phyloP scores from a whole-genome alignment of 2,797 vertebrate genomes.

The Borostomias antarcticus region DNA sequence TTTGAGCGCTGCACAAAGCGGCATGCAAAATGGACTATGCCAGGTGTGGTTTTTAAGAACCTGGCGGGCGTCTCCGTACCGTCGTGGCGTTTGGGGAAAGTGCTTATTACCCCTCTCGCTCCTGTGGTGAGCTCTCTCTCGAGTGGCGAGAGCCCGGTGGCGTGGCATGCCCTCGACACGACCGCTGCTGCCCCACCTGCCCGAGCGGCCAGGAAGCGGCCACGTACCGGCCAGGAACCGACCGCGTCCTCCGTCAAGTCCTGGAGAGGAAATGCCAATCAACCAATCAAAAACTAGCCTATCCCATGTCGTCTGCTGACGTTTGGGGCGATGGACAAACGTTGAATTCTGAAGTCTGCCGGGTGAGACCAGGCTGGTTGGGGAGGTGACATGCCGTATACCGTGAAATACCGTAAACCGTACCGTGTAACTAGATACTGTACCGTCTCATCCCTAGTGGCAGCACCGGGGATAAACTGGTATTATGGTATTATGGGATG shows the following conservation, averaged over 20 bases:
- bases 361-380: too few relatives aligned
- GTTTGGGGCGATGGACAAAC: too few relatives aligned
- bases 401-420: too few relatives aligned
- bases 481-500: too few relatives aligned
- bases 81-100: not conserved
- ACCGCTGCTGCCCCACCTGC: not conserved
- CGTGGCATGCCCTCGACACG: conserved; percentile 2
- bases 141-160: not conserved
- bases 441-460: too few relatives aligned
- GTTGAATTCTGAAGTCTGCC: too few relatives aligned
- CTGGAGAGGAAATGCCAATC: not conserved
- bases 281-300: too few relatives aligned
- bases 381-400: too few relatives aligned
- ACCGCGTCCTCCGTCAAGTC: not conserved
- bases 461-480: not conserved
- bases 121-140: not conserved
- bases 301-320: too few relatives aligned
- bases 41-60: too few relatives aligned
- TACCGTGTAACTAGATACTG: too few relatives aligned
- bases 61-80: not conserved
- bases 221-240: not conserved
- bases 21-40: too few relatives aligned
- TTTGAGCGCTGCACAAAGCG: not conserved
- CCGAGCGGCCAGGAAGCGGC: not conserved
- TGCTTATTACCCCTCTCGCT: not conserved